Percentiles rank a stretch among this genome's conserved stretches.
These are phyloP conservation scores for Adoxophyes honmai DNA, from an alignment of 1,140 invertebrate genomes.

Conservation along the genomic window DNA sequence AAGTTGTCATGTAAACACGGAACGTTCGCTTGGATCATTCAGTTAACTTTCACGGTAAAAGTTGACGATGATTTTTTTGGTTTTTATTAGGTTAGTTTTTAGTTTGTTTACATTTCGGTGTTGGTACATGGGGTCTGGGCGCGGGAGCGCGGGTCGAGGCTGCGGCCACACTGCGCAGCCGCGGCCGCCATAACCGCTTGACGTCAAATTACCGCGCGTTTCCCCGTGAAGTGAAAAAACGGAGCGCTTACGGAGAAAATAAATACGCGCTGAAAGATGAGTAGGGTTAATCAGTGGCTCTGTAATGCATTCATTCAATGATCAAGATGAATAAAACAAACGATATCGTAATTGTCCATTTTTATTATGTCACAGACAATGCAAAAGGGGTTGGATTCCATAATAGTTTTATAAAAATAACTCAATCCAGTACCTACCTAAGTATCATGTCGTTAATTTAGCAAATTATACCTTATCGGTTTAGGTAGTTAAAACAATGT, in stretches of 20 bases:
- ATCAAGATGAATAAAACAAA: too few species aligned
- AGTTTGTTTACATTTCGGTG: constrained; percentile 30
- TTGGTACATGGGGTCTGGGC: constrained; percentile 17
- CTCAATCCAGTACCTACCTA: too few species aligned
- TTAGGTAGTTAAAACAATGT: too few species aligned
- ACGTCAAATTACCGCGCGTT: constrained; percentile 65
- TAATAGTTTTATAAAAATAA: too few species aligned
- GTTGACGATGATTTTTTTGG: constrained; percentile 47
- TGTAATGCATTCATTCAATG: too few species aligned
- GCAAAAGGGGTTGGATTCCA: too few species aligned
- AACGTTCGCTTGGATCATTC: constrained; percentile 37
- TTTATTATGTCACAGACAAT: too few species aligned
- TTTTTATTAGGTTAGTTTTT: too few species aligned
- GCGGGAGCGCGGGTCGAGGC: constrained; percentile 42
- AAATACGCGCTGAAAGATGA: background rate
- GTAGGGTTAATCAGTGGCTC: too few species aligned
- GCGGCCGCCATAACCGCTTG: constrained; percentile 46
- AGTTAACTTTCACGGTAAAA: constrained; percentile 59
- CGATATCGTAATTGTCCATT: too few species aligned
- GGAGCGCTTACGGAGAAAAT: constrained; percentile 64
- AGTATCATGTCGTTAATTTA: too few species aligned
- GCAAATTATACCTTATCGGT: too few species aligned
- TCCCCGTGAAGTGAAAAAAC: constrained; percentile 67
- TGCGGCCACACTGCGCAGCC: constrained; percentile 34
- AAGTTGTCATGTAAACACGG: background rate